A percentile compares a stretch with the other conserved stretches of the same genome.
Conservation (phyloP, 1,140 invertebrate species). For the Psix sp. region DNA sequence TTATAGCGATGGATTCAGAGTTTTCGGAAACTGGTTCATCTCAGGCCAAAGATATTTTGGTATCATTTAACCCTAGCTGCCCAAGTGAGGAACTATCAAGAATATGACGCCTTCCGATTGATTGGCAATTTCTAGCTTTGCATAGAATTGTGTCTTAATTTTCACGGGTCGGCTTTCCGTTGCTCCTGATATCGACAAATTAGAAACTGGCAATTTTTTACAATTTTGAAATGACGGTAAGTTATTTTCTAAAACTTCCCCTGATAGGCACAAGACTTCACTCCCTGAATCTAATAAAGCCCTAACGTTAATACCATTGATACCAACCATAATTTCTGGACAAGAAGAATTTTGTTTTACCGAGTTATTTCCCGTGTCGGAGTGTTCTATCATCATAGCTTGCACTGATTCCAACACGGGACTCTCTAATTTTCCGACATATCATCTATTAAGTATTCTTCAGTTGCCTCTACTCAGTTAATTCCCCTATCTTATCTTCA, state of each 20-base stretch:
- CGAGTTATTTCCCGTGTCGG: neutral
- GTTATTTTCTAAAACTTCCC: neutral
- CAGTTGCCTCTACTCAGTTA: too few species aligned
- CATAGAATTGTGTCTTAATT: neutral
- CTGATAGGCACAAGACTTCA: neutral
- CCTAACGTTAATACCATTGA: neutral
- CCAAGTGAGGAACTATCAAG: neutral
- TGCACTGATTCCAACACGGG: neutral
- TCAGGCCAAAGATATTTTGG: too few species aligned
- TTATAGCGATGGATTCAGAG: too few species aligned
- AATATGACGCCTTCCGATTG: neutral
- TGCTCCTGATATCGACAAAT: neutral
- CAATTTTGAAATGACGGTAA: neutral
- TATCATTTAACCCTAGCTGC: neutral
- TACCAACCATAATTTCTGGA: neutral
- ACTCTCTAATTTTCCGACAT: neutral
- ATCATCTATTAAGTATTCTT: too few species aligned
- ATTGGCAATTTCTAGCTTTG: neutral
- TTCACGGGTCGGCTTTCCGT: neutral
- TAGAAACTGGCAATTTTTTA: neutral
- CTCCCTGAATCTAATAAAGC: neutral
- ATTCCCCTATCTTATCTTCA: too few species aligned
- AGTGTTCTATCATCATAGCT: neutral
- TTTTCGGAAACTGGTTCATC: too few species aligned
- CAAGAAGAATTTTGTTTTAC: neutral